phyloP scores from a whole-genome alignment of 2,797 vertebrate genomes.

The Ptychadena robeensis region DNA sequence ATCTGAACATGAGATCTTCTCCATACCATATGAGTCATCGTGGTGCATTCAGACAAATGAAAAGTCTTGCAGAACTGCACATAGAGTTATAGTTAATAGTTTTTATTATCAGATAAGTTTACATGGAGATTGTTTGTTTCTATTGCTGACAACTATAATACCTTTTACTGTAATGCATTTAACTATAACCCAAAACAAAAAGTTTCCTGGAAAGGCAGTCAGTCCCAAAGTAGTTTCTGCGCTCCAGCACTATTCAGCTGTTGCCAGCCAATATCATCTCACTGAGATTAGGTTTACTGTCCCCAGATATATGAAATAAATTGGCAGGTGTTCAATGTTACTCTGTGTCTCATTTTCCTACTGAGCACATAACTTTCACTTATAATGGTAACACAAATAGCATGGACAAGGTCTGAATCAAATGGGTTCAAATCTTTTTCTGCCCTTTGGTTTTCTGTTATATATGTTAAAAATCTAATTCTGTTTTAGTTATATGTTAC shows the following conservation, averaged over 20 bases:
- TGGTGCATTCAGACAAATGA: background rate
- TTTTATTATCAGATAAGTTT: background rate
- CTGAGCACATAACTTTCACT: background rate
- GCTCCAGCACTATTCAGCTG: conserved; percentile 10
- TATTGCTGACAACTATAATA: background rate
- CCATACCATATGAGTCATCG: background rate
- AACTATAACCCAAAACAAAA: background rate
- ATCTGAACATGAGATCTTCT: background rate
- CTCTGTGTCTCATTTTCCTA: background rate
- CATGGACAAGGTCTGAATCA: too few species aligned
- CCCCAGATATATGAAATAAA: background rate
- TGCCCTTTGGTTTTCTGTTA: too few species aligned
- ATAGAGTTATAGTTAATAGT: background rate
- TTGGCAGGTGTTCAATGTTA: background rate
- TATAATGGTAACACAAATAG: background rate
- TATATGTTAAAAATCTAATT: too few species aligned
- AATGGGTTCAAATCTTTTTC: too few species aligned
- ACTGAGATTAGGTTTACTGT: conserved; percentile 16
- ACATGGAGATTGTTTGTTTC: background rate
- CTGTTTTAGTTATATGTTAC: too few species aligned
- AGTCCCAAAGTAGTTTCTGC: background rate
- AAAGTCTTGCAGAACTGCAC: background rate
- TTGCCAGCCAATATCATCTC: conserved; percentile 17
- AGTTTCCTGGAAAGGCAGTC: conserved; percentile 30
- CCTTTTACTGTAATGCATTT: background rate